Base-by-base conservation (phyloP, 2,113 vertebrate genomes). In the Alligator mississippiensis region DNA sequence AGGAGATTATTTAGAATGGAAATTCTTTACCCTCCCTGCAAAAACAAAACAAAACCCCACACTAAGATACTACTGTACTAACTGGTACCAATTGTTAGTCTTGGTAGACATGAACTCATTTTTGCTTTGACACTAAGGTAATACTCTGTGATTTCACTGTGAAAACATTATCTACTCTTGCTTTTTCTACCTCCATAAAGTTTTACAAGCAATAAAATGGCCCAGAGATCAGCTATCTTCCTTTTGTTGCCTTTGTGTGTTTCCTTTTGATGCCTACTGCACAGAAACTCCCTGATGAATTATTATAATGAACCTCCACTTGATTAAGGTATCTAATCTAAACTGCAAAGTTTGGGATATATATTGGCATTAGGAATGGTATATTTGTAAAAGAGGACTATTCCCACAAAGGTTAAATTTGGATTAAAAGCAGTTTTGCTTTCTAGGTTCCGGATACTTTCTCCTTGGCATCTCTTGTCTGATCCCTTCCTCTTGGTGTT, bases 51-150 rank as follows among this genome's bases (percentile, higher is more conserved):
- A 25, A 55, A 82, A 82, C 70, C 90, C 61, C 66, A 22, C 81
- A 68, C 59, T 22, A 91, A 93, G 92, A 91, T 95, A 93, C 93
- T 84, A 92, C 80, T 94, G 95, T 92, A 95, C 95, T 93, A 96
- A 91, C 96, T 94, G 94, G 97, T 95, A 97, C 94, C 91, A 84
- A 94, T 90, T 25, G 77, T 78, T 95, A 90, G 91, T 95, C 96
- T 92, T 94, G 55, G 58, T 76, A 97, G 94, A 94, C 77, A 55
- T 75, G 82, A 96, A 77, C 77, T 93, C 91, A 82, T 77, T 94
- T 96, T 95, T 96, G 89, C 92, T 95, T 96, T 95, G 93, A 96
- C 92, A 94, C 90, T 47, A 63, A 90, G 95, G 96, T 97, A 97
- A 94, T 82, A 89, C 38, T 94, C 83, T 89, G 72, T 91, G 92